Base-by-base conservation (phyloP, 1,140 invertebrate species). In the Drosophila littoralis region DNA sequence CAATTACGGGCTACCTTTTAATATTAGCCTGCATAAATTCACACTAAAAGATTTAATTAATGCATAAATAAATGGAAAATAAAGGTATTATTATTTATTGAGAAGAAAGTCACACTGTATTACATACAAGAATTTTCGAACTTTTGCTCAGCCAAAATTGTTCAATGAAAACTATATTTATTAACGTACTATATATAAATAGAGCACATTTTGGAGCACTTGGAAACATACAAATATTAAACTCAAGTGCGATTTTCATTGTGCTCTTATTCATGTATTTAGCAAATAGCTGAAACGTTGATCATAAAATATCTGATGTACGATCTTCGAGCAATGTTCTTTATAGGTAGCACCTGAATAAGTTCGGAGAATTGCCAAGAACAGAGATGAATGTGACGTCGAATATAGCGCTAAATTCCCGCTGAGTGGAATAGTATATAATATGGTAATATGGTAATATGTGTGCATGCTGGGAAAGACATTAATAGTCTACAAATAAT, bases 241-340 rank as follows among this genome's bases (percentile, higher is more conserved):
- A 42, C 1, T 13, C 5, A 42, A 13, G 1, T 42, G 38, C 38
- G n/a, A 42, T 7, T n/a, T 42, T 42, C n/a, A 13, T 42, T 6
- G 6, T 42, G 2, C 13, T n/a, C 13, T 42, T 42, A 42, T 42
- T 42, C n/a, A 42, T 7, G 40, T 42, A 42, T 42, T 13, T 2
- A 5, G 0, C 38, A 5, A 13, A 42, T 42, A 42, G 40, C 40
- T 46, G 15, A 60, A 60, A 3, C 8, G 10, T 12, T 17, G 43
- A 43, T 22, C 42, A 48, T 46, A 60, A 60, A 60, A 46, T 59
- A 7, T 10, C 1, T 22, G 45, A 59, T 46, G 33, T 59, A 46
- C 35, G 9, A 33, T 15, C 51, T 6, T 17, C 6, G 12, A 17
- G 7, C 57, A 45, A 60, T 36, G 22, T 5, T 28, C 22, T 36